These are phyloP conservation scores for Ophion slaviceki DNA, from an alignment of 2,888 invertebrate species.

Conservation along the genomic window DNA sequence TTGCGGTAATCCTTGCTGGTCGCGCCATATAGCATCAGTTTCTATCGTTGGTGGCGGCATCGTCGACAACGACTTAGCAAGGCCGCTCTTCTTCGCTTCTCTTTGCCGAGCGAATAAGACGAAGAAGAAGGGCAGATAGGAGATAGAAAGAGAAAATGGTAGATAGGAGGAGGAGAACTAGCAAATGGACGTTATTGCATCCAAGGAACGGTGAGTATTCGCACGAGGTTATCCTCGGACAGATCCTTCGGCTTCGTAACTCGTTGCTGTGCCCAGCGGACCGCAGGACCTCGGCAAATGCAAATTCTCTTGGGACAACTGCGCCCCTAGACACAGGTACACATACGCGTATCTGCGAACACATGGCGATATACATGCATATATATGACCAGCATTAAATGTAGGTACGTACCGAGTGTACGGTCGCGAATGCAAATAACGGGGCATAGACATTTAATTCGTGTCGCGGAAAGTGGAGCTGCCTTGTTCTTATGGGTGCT, in stretches of 20 bases:
- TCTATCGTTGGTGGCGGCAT: constrained; percentile 56
- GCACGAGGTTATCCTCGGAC: constrained; percentile 73
- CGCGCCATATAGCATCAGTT: constrained; percentile 51
- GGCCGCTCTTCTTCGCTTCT: constrained; percentile 55
- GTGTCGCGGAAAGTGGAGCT: constrained; percentile 67
- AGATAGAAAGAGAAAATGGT: constrained; percentile 3
- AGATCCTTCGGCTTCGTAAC: constrained; percentile 66
- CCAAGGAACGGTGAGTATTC: constrained; percentile 69
- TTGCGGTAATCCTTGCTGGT: constrained; percentile 58
- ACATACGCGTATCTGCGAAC: background rate
- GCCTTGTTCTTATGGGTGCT: constrained; percentile 63
- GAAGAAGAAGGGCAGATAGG: constrained; percentile 3
- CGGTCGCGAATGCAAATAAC: constrained; percentile 67
- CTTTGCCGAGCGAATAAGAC: constrained; percentile 24
- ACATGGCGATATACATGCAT: constrained; percentile 31
- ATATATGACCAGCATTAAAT: constrained; percentile 40
- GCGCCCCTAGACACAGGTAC: constrained; percentile 30
- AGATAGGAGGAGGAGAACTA: constrained; percentile 6
- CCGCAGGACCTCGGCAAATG: constrained; percentile 59
- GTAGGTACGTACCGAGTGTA: constrained; percentile 19
- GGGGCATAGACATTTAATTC: constrained; percentile 67
- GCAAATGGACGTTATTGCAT: constrained; percentile 67
- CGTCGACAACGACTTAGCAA: constrained; percentile 59
- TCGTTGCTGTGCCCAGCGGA: constrained; percentile 44
- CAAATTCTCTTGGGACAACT: constrained; percentile 62